Conservation (phyloP, 2,888 invertebrate species). For the Platynereis dumerilii region DNA sequence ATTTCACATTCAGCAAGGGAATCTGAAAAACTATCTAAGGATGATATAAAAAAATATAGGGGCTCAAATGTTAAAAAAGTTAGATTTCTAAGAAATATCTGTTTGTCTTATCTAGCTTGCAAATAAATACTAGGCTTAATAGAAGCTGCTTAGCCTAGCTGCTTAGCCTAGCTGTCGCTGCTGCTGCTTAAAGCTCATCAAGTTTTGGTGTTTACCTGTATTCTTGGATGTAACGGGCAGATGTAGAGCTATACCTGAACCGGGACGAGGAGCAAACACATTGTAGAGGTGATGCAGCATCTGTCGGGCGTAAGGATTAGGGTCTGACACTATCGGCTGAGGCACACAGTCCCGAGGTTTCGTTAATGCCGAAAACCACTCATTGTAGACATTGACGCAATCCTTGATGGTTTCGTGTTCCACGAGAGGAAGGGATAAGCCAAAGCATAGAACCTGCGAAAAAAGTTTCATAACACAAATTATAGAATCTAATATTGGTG, state of each 20-base stretch:
- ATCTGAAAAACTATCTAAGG: no score
- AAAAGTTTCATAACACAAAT: neutral
- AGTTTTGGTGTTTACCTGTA: slow-evolving; percentile 22
- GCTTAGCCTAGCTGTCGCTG: no score
- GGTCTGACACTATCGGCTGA: slow-evolving; percentile 84
- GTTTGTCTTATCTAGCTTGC: no score
- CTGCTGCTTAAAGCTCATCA: no score
- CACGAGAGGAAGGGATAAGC: slow-evolving; percentile 83
- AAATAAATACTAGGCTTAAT: no score
- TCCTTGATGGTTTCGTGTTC: slow-evolving; percentile 95
- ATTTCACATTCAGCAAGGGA: no score
- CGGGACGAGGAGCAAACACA: slow-evolving; percentile 89
- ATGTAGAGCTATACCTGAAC: slow-evolving; percentile 74
- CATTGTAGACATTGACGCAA: slow-evolving; percentile 95
- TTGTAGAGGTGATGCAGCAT: slow-evolving; percentile 93
- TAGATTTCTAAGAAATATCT: no score
- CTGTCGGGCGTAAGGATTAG: slow-evolving; percentile 86
- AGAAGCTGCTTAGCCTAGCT: no score
- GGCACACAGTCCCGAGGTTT: slow-evolving; percentile 81
- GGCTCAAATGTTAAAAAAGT: no score
- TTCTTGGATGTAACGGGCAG: slow-evolving; percentile 11
- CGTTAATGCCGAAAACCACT: slow-evolving; percentile 90
- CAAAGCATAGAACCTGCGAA: slow-evolving; percentile 85
- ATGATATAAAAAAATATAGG: no score
- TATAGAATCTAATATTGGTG: neutral